Conservation (phyloP, 2,797 vertebrate genomes). For the Poeciliopsis presidionis region DNA sequence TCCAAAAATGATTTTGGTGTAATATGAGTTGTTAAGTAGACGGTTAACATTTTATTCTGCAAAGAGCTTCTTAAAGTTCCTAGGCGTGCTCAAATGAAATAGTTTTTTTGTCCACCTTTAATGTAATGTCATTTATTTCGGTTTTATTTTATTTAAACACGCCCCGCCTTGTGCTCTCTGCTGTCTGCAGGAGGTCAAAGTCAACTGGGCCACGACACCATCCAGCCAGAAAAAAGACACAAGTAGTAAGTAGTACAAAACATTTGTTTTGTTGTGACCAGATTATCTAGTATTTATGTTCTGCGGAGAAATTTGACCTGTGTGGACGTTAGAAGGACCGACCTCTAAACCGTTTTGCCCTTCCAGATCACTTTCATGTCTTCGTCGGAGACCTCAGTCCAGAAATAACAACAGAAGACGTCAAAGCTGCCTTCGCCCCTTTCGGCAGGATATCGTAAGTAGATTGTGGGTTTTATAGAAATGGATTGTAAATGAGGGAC, state of each 20-base stretch:
- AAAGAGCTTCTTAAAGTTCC: constrained; percentile 10
- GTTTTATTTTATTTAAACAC: constrained; percentile 58
- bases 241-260: constrained; percentile 90
- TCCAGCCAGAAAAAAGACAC: constrained; percentile 99
- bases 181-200: constrained; percentile 94
- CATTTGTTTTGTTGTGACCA: not conserved
- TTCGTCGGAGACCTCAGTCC: constrained; percentile 98
- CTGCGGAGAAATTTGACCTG: not conserved
- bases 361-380: constrained; percentile 96
- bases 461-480: not conserved
- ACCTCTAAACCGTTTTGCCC: not conserved
- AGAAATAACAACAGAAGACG: constrained; percentile 98
- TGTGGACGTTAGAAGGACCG: accelerated
- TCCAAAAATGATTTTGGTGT: not conserved
- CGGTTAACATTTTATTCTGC: constrained; percentile 4
- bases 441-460: constrained; percentile 99
- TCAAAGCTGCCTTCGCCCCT: constrained; percentile 96
- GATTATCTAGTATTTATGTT: not conserved
- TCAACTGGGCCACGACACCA: constrained; percentile 99
- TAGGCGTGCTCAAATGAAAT: not conserved
- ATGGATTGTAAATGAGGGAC: not conserved
- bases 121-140: constrained; percentile 10
- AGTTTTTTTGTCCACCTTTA: not conserved
- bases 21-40: not conserved
- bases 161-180: constrained; percentile 62